These are phyloP conservation scores for Colostygia pectinataria DNA, from an alignment of 2,888 invertebrate genomes.

Conservation along the genomic window DNA sequence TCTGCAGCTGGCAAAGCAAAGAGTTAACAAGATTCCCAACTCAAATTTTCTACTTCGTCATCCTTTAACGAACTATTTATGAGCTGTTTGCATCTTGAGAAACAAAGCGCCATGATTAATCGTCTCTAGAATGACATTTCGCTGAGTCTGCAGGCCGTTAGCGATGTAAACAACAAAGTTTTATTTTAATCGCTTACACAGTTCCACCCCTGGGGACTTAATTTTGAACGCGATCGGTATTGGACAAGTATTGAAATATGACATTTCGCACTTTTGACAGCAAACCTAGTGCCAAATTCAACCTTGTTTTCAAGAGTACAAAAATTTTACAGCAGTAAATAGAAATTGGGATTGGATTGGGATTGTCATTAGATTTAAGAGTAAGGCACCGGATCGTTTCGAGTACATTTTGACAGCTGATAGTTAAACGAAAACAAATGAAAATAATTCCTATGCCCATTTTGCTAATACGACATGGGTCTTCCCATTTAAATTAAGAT, in stretches of 20 bases:
- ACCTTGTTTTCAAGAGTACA: too few species aligned
- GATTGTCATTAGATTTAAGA: too few species aligned
- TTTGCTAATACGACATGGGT: too few species aligned
- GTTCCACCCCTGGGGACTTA: slow-evolving; percentile 52
- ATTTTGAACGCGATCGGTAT: too few species aligned
- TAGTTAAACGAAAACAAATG: slow-evolving; percentile 54
- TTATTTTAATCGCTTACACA: slow-evolving; percentile 59
- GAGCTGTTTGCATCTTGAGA: slow-evolving; percentile 54
- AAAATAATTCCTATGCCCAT: too few species aligned
- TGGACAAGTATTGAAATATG: too few species aligned
- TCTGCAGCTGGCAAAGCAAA: slow-evolving; percentile 17
- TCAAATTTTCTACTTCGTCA: slow-evolving; percentile 34
- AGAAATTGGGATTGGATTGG: too few species aligned
- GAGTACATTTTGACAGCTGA: slow-evolving; percentile 63
- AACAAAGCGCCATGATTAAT: slow-evolving; percentile 65
- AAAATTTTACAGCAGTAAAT: too few species aligned
- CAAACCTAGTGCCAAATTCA: too few species aligned
- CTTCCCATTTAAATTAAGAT: too few species aligned
- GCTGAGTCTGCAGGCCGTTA: slow-evolving; percentile 40
- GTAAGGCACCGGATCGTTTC: too few species aligned
- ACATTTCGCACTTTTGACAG: too few species aligned
- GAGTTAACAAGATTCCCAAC: slow-evolving; percentile 26
- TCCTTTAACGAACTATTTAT: slow-evolving; percentile 53
- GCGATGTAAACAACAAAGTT: slow-evolving; percentile 63
- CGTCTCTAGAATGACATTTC: slow-evolving; percentile 52